A percentile compares a stretch with the other conserved stretches of the same genome.
Conservation (phyloP, 2,797 vertebrate genomes). For the Chelidonichthys spinosus region DNA sequence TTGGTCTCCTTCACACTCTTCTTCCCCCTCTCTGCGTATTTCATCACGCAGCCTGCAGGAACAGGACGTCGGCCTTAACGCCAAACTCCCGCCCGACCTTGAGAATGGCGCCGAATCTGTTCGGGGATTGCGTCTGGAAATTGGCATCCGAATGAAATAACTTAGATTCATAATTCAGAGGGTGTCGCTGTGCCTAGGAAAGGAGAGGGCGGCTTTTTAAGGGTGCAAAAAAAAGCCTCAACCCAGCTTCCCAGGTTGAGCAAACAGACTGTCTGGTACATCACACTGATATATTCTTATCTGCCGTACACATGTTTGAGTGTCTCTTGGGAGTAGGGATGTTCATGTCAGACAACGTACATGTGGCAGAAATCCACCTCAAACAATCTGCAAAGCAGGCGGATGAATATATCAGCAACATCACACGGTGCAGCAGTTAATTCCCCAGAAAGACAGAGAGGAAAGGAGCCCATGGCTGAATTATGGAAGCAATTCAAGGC, state of each 20-base stretch:
- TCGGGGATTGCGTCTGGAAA: constrained; percentile 37
- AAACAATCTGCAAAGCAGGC: constrained; percentile 49
- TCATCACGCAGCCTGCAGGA: constrained; percentile 52
- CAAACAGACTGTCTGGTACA: constrained; percentile 30
- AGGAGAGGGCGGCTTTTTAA: constrained; percentile 40
- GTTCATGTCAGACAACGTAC: constrained; percentile 13
- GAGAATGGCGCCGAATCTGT: constrained; percentile 48
- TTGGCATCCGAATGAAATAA: constrained; percentile 43
- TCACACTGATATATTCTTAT: too few relatives aligned
- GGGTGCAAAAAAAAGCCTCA: constrained; percentile 4
- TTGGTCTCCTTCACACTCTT: constrained; percentile 1
- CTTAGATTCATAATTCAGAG: constrained; percentile 32
- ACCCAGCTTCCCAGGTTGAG: constrained; percentile 15
- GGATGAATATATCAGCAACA: constrained; percentile 60
- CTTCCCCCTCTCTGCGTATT: constrained; percentile 15
- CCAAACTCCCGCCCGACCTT: constrained; percentile 58
- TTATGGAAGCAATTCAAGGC: constrained; percentile 51
- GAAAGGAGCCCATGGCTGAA: constrained; percentile 45
- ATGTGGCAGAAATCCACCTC: constrained; percentile 19
- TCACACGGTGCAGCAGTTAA: constrained; percentile 48
- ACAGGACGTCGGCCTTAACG: constrained; percentile 40
- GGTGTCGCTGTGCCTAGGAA: constrained; percentile 29
- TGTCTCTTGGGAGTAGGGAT: constrained; percentile 12
- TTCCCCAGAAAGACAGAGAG: constrained; percentile 47
- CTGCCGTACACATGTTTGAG: neutral